phyloP scores from a whole-genome alignment of 2,888 invertebrate genomes.

The Cynaeus angustus region DNA sequence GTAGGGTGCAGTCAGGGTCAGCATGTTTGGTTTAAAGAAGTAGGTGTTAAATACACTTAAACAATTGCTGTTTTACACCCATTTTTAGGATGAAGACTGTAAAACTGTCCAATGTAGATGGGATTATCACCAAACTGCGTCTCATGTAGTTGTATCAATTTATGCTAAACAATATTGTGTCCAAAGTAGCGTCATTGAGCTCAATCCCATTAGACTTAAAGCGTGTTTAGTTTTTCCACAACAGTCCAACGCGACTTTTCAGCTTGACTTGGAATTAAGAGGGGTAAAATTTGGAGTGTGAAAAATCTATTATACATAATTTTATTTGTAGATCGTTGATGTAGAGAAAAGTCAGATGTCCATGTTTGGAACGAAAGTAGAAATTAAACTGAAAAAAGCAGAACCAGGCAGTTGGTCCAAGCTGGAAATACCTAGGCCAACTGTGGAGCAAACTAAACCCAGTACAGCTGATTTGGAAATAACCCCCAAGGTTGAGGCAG shows the following conservation, averaged over 20 bases:
- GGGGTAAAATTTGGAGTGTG: constrained; percentile 76
- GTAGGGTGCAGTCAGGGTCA: constrained; percentile 89
- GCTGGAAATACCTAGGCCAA: constrained; percentile 76
- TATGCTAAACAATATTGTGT: constrained; percentile 95
- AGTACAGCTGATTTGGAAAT: constrained; percentile 66
- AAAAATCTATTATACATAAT: not conserved
- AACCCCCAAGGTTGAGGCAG: constrained; percentile 75
- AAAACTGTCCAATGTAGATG: constrained; percentile 80
- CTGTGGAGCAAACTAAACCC: constrained; percentile 55
- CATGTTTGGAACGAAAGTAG: constrained; percentile 93
- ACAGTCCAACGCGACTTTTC: constrained; percentile 81
- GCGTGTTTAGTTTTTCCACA: constrained; percentile 86
- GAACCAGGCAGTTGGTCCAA: constrained; percentile 89
- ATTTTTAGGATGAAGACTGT: constrained; percentile 74
- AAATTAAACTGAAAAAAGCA: constrained; percentile 91
- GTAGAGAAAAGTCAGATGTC: constrained; percentile 81
- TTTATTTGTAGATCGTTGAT: constrained; percentile 80
- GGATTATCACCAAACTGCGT: constrained; percentile 97
- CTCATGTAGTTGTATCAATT: constrained; percentile 88
- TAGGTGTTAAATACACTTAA: constrained; percentile 60
- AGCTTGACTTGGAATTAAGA: constrained; percentile 85
- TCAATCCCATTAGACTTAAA: constrained; percentile 88
- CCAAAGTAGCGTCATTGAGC: constrained; percentile 80
- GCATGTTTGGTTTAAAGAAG: constrained; percentile 91
- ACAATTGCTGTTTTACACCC: no score